Evolutionary conservation across 2,797 vertebrate genomes (phyloP).

Genomic region (Myotis pilosus): DNA sequence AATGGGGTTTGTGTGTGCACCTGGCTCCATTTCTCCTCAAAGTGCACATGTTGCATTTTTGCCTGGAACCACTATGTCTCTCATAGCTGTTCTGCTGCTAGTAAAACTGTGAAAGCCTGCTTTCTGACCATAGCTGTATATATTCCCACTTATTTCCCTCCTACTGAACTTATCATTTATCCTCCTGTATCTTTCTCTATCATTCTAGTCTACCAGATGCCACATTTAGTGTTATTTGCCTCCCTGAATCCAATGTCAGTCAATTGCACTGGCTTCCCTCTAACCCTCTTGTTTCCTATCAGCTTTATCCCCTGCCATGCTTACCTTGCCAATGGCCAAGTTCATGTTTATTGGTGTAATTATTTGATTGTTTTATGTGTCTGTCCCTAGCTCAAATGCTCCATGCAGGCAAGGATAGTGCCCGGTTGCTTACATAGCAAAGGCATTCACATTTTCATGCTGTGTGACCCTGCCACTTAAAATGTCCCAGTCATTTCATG

Average conservation of each 20-base stretch:
- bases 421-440: neutral
- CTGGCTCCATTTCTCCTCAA: neutral
- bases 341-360: neutral
- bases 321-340: neutral
- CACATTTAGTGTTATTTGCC: neutral
- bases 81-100: neutral
- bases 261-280: neutral
- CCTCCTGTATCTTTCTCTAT: neutral
- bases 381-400: neutral
- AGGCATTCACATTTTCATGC: neutral
- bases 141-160: neutral
- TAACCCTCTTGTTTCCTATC: neutral
- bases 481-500: neutral
- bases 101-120: neutral
- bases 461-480: neutral
- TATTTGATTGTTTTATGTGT: neutral
- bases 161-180: neutral
- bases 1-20: accelerated
- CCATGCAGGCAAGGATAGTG: neutral
- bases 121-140: neutral
- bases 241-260: neutral
- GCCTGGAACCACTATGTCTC: neutral
- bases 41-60: neutral
- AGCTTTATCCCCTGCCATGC: neutral
- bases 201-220: neutral